Base-by-base conservation (phyloP, 2,888 invertebrate species). In the Laspeyria flexula region DNA sequence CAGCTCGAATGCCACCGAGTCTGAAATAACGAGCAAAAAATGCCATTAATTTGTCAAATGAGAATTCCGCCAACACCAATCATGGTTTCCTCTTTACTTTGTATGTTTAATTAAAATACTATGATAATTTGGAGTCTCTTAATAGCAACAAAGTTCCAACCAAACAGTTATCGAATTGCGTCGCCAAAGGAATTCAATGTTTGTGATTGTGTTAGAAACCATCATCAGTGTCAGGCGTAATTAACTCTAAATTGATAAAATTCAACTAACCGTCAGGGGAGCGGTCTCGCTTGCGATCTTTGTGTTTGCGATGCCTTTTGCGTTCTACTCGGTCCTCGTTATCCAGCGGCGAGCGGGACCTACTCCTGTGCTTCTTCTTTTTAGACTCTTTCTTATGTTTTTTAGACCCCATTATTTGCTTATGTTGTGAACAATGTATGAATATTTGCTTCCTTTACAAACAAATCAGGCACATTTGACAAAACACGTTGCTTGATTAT, bases 341-440 rank as follows among this genome's bases (percentile, higher is more conserved):
- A 11, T 92, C 91, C 43, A 93, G 77, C 0, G 92, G 91, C 31
- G 94, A 94, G 23, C 93, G 92, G 15, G 94, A 94, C 38, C 94
- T 92, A 81, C 90, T 90, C 73, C 85, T 83, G 52, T 95, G 95
- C 77, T 95, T 95, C 80, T 94, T 93, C 86, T 96, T 96, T 79
- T 95, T 94, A 1, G 93, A 89, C 30, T 95, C 95, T 73, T 94
- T 94, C 79, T 95, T 95, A 72, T 95, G 95, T 77, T 95, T 95
- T 82, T 95, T 95, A 15, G 96, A 95, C 70, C 95, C 95, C 95
- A 95, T 95, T 65, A 46, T 75, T 37, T 13, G 29, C 12, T n/a
- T n/a, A n/a, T n/a, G n/a, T n/a, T n/a, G n/a, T n/a, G n/a, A n/a
- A n/a, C n/a, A n/a, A n/a, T n/a, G n/a, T n/a, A n/a, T n/a, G n/a